Base-by-base conservation (phyloP, 2,797 vertebrate genomes). In the Erethizon dorsatum region DNA sequence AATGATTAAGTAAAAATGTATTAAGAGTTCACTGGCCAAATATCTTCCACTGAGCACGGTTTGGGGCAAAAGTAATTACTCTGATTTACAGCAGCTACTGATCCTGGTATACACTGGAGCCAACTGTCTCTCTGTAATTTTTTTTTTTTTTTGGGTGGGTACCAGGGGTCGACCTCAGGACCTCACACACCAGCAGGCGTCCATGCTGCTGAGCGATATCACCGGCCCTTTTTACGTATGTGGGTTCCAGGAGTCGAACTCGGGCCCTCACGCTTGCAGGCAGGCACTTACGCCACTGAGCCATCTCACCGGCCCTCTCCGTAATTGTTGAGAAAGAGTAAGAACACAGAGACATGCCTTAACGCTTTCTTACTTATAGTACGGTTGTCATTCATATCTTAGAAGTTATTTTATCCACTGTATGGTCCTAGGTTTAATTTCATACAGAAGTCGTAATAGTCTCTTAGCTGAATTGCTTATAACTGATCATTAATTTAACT, bases 401-500 rank as follows among this genome's bases (percentile, higher is more conserved):
- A 73, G 59, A 69, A 84, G 71, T 63, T 85, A 79, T 95, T 97
- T 96, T 92, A 95, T 47, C 56, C 52, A 86, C 82, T 89, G 28
- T 91, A 71, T 90, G 41, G 69, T 88, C 71, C 75, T 69, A 95
- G 83, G 59, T 96, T 97, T 95, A 87, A 96, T 97, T 98, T 89
- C 86, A 96, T 97, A 97, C 96, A 97, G 97, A 98, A 96, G 97
- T 98, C 78, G 85, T 98, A 98, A 98, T 98, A 97, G 96, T 98
- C 96, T 98, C 95, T 98, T 98, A 98, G 97, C 96, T 96, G 96
- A 98, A 97, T 96, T 97, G 97, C 97, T 98, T 98, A 98, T 97
- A 98, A 98, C 47, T 22, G 97, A 98, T 97, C 97, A 98, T 98
- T 98, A 98, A 98, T 98, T 98, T 98, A 98, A 98, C 98, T 98